These are phyloP conservation scores for Nansenia antarctica DNA, from an alignment of 2,113 vertebrate genomes.

Conservation along the genomic window DNA sequence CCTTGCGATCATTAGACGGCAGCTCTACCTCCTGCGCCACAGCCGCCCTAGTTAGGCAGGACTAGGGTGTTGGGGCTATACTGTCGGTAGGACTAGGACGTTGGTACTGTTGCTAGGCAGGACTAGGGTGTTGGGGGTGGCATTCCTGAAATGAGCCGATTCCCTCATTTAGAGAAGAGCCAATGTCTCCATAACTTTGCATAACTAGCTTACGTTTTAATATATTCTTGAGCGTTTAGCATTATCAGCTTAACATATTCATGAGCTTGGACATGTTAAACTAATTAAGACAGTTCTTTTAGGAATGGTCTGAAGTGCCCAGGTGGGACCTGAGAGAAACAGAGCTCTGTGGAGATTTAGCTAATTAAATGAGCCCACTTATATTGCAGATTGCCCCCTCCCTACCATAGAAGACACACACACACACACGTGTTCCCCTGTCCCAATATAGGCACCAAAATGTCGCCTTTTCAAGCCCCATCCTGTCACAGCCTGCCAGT, in stretches of 20 bases:
- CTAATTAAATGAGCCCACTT: conserved; percentile 27
- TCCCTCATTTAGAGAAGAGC: not conserved
- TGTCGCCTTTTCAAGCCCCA: conserved; percentile 47
- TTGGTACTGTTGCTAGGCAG: conserved; percentile 11
- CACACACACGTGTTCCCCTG: conserved; percentile 15
- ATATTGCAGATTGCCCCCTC: not conserved
- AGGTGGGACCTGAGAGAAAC: not conserved
- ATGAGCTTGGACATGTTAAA: conserved; percentile 44
- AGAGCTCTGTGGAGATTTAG: not conserved
- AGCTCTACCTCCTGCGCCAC: too few species aligned
- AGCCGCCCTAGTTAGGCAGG: not conserved
- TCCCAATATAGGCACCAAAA: conserved; percentile 19
- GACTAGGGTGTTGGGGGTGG: too few species aligned
- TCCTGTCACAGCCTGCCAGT: not conserved
- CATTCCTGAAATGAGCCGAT: not conserved
- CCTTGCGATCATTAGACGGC: too few species aligned
- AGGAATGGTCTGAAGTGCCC: conserved; percentile 19
- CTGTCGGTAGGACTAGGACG: too few species aligned
- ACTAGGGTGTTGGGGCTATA: not conserved
- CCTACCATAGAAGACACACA: not conserved
- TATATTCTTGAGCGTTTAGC: conserved; percentile 36
- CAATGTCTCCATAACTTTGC: conserved; percentile 10
- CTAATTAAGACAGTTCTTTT: conserved; percentile 18
- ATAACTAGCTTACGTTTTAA: conserved; percentile 43
- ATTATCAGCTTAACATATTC: conserved; percentile 64